phyloP scores from a whole-genome alignment of 2,113 vertebrate species.

The Thunnus thynnus region DNA sequence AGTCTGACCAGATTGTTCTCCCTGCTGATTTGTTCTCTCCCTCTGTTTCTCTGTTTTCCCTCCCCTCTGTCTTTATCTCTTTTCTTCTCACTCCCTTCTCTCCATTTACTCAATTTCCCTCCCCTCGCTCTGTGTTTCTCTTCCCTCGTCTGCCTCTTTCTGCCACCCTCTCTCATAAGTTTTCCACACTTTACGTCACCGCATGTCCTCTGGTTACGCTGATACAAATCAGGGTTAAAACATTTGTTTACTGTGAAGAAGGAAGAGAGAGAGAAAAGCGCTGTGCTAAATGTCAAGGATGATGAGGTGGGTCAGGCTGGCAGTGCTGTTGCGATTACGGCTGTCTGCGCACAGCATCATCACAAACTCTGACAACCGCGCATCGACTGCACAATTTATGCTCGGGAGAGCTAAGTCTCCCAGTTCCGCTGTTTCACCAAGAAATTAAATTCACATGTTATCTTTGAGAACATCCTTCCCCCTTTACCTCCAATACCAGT shows the following conservation, averaged over 20 bases:
- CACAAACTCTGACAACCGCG: constrained; percentile 67
- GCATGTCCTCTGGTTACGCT: constrained; percentile 61
- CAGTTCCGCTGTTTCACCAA: constrained; percentile 56
- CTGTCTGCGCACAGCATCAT: constrained; percentile 67
- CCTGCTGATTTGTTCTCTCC: constrained; percentile 22
- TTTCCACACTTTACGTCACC: constrained; percentile 55
- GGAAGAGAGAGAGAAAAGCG: constrained; percentile 36
- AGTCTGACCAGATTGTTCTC: constrained; percentile 56
- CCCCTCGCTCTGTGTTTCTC: neutral
- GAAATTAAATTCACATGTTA: constrained; percentile 73
- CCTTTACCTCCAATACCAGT: constrained; percentile 28
- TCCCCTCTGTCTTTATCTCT: constrained; percentile 4
- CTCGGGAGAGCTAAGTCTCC: constrained; percentile 50
- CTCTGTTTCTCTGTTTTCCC: constrained; percentile 26
- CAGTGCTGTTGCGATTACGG: constrained; percentile 62
- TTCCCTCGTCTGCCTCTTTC: neutral
- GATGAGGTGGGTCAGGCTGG: constrained; percentile 80
- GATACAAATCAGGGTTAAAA: constrained; percentile 77
- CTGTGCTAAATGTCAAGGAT: constrained; percentile 81
- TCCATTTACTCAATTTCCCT: neutral
- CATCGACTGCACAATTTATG: constrained; percentile 59
- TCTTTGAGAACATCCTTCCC: constrained; percentile 67
- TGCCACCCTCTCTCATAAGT: constrained; percentile 17
- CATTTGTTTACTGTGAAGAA: constrained; percentile 72
- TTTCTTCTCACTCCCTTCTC: neutral